phyloP scores from a whole-genome alignment of 92 coral and sea anemone genomes.

The Epizoanthus ramosus region DNA sequence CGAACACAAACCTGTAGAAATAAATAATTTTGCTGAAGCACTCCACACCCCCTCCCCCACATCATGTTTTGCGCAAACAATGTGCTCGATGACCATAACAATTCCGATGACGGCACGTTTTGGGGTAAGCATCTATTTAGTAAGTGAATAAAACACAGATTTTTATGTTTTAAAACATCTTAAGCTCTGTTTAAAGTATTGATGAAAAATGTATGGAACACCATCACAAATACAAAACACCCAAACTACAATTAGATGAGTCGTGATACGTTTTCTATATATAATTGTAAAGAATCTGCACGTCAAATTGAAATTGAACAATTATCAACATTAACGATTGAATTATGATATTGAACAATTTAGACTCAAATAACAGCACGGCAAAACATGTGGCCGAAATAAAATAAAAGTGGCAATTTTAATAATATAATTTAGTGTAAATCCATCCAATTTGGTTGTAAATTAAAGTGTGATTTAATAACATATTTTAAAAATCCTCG shows the following conservation, averaged over 20 bases:
- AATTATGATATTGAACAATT: conserved; percentile 26
- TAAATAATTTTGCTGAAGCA: not conserved
- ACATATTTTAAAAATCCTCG: no score
- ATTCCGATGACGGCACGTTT: conserved; percentile 12
- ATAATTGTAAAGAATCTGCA: conserved; percentile 1
- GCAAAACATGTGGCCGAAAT: conserved; percentile 14
- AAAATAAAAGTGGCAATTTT: conserved; percentile 1
- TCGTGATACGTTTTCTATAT: conserved; percentile 4
- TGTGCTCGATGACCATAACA: conserved; percentile 13
- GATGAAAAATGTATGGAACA: not conserved
- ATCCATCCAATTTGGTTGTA: no score
- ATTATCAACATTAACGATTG: conserved; percentile 16
- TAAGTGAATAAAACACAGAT: no score
- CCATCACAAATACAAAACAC: not conserved
- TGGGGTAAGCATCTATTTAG: not conserved
- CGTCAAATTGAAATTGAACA: conserved; percentile 24
- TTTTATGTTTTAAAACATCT: no score
- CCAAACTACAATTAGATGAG: conserved; percentile 13
- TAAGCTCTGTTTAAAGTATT: not conserved
- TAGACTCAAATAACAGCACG: conserved; percentile 24
- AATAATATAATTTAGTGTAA: not conserved
- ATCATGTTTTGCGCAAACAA: conserved; percentile 5
- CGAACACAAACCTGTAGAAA: not conserved
- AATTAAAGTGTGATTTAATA: no score
- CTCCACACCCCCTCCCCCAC: conserved; percentile 43